Evolutionary conservation across 1,140 invertebrate species (phyloP), one percentile per base, ranked within the genome.

Genomic region (Drosophila punjabiensis): DNA sequence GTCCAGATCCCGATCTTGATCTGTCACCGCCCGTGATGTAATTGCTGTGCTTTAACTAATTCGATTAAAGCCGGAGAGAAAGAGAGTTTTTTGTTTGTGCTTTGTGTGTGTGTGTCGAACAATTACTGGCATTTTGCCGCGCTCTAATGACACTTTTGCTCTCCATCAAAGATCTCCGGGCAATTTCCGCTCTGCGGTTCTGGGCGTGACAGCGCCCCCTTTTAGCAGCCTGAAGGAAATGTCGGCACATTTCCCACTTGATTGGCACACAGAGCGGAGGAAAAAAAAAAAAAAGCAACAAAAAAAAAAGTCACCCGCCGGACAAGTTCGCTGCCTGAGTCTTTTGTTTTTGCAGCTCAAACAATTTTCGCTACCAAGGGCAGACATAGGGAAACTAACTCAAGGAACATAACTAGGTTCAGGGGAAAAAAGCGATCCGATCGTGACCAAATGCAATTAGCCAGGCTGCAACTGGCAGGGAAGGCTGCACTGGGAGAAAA

Each of bases 371-470:
- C 81, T 84, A 80, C 86, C 85, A 89, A 89, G 85, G 85, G 85
- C 85, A 81, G 79, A 65, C 76, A 39, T 32, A 74, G 71, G 67
- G 68, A 74, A 74, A 74, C 45, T 75, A 48, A 20, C 70, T 60
- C 64, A 61, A 73, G 78, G 78, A 80, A 61, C 68, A 35, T 55
- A 79, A 79, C 58, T 43, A 65, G 76, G 65, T 73, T 63, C 64
- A 74, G 63, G 64, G 41, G 48, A 79, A 74, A 56, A 74, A 78
- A 73, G 52, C 76, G 62, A 76, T 66, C 45, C 62, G 81, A 90
- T 90, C 86, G 86, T 90, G 86, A 90, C 86, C 82, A 71, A 76
- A 90, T 90, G 86, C 86, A 90, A 90, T 90, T 90, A 90, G 86
- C 79, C 87, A 86, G 69, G 48, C 61, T 70, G 24, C 43, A 52